Conservation (phyloP, 2,113 vertebrate genomes). For the Grammomys surdaster region DNA sequence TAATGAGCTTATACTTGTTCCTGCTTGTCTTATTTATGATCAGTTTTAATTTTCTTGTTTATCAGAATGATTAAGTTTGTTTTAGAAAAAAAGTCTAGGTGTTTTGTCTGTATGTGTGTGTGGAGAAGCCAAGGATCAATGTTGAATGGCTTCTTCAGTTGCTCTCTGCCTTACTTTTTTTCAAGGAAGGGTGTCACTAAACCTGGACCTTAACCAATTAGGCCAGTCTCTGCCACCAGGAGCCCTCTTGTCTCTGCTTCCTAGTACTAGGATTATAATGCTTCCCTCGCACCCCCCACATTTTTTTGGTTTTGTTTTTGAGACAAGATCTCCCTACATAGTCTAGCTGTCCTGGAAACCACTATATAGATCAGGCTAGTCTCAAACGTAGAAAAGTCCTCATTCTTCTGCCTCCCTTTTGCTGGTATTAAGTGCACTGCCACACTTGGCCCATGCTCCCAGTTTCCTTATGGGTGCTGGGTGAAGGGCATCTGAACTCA, state of each 20-base stretch:
- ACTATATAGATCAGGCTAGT: not conserved
- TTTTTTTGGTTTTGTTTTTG: not conserved
- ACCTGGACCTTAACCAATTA: too few species aligned
- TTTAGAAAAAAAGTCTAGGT: constrained; percentile 14
- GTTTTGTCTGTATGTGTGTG: not conserved
- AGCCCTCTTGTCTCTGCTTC: not conserved
- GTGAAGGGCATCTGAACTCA: not conserved
- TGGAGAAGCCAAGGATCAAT: not conserved
- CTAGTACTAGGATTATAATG: not conserved
- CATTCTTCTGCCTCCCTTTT: not conserved
- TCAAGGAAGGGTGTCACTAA: not conserved
- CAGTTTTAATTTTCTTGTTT: constrained; percentile 22
- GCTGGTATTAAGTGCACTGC: too few species aligned
- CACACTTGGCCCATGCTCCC: not conserved
- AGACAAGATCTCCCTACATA: not conserved
- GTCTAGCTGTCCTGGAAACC: not conserved
- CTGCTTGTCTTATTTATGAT: constrained; percentile 21
- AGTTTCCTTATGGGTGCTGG: not conserved
- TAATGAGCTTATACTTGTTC: constrained; percentile 45
- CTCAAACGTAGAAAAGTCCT: not conserved
- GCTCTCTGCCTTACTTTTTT: too few species aligned
- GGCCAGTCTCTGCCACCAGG: not conserved
- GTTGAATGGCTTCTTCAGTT: not conserved
- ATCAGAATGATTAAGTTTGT: constrained; percentile 28
- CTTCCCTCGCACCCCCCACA: not conserved